Evolutionary conservation across 2,797 vertebrate species (phyloP).

Genomic region (Epinephelus awoara): DNA sequence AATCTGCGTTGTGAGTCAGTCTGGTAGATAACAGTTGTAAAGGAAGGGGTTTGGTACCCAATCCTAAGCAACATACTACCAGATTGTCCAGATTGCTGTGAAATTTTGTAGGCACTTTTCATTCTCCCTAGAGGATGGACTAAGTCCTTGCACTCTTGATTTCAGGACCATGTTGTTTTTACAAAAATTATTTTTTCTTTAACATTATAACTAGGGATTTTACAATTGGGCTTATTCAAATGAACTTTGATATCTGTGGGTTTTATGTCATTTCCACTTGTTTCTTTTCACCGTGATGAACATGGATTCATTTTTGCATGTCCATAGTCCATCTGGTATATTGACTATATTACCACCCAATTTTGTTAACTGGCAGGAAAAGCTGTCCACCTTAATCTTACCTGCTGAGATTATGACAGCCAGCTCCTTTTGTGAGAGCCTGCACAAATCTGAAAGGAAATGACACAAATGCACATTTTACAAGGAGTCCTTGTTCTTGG

Average conservation of each 20-base stretch:
- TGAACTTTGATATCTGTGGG: slow-evolving; percentile 14
- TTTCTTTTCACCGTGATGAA: slow-evolving; percentile 33
- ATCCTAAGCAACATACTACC: no score
- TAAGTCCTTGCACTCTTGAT: background rate
- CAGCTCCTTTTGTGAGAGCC: slow-evolving; percentile 25
- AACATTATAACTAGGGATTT: background rate
- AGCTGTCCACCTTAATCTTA: slow-evolving; percentile 15
- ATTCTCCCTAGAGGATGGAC: background rate
- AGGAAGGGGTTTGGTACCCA: no score
- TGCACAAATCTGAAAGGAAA: slow-evolving; percentile 4
- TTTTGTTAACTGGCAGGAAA: slow-evolving; percentile 49
- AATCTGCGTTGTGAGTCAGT: no score
- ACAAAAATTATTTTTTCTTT: background rate
- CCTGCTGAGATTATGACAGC: slow-evolving; percentile 29
- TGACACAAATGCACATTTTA: slow-evolving; percentile 29
- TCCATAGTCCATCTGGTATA: slow-evolving; percentile 60
- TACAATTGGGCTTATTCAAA: background rate
- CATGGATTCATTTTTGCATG: slow-evolving; percentile 30
- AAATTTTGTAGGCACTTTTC: background rate
- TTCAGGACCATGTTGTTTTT: background rate
- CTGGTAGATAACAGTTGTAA: no score
- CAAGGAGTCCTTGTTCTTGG: background rate
- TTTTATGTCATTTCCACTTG: slow-evolving; percentile 47
- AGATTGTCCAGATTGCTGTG: background rate
- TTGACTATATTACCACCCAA: slow-evolving; percentile 27